These are phyloP conservation scores for Sebastes diploproa DNA, from an alignment of 2,797 vertebrate species.

Conservation along the genomic window DNA sequence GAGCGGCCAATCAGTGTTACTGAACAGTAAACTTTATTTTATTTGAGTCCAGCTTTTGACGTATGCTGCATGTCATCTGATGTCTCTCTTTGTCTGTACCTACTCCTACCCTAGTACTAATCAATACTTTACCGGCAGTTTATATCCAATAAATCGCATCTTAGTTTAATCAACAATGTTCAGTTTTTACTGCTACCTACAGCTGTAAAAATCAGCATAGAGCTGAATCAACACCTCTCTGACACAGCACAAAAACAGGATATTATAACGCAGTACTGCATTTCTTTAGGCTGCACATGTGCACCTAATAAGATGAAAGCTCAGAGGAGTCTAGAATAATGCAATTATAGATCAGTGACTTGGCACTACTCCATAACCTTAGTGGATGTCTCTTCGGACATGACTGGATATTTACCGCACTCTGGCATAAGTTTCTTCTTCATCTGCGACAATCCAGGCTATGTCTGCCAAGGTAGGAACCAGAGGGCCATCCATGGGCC, in stretches of 20 bases:
- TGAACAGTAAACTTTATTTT: neutral
- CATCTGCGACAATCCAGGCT: slow-evolving; percentile 96
- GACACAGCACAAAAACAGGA: neutral
- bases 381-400: neutral
- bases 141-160: neutral
- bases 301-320: neutral
- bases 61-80: neutral
- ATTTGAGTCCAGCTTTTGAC: neutral
- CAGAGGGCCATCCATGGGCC: slow-evolving; percentile 85
- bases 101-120: neutral
- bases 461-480: slow-evolving; percentile 97
- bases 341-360: neutral
- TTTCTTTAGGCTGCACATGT: neutral
- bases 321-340: neutral
- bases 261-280: neutral
- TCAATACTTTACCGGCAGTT: neutral
- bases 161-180: neutral
- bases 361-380: neutral
- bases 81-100: neutral
- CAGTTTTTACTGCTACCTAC: neutral
- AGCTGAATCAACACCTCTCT: neutral
- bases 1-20: neutral
- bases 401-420: slow-evolving; percentile 85
- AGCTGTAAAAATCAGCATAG: neutral
- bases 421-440: slow-evolving; percentile 97